Conservation (phyloP, 2,888 invertebrate genomes). For the Falcaria lacertinaria region DNA sequence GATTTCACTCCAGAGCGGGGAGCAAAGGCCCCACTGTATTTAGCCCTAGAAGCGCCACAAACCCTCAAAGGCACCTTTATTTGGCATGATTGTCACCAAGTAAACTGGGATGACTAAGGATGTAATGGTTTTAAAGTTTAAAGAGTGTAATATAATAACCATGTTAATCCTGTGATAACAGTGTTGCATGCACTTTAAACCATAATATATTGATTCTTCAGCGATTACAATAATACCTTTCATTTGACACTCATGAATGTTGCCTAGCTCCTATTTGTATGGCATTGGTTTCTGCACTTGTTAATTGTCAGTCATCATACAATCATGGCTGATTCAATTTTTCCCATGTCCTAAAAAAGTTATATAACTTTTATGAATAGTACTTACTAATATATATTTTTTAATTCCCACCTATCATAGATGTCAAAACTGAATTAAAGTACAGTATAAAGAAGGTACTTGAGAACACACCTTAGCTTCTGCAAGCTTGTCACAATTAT, state of each 20-base stretch:
- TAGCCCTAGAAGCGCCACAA: conserved; percentile 69
- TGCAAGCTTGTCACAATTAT: too few relatives aligned
- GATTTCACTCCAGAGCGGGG: conserved; percentile 69
- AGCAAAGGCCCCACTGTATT: conserved; percentile 61
- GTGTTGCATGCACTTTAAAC: conserved; percentile 73
- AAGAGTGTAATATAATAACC: conserved; percentile 52
- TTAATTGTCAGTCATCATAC: too few relatives aligned
- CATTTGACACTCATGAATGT: not conserved
- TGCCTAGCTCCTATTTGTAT: too few relatives aligned
- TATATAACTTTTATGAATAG: too few relatives aligned
- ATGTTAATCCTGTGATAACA: conserved; percentile 71
- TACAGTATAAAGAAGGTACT: too few relatives aligned
- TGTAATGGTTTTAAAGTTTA: conserved; percentile 36
- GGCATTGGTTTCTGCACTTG: too few relatives aligned
- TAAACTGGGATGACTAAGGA: conserved; percentile 73
- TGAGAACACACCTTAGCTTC: too few relatives aligned
- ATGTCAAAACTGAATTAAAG: too few relatives aligned
- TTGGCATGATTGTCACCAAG: conserved; percentile 73
- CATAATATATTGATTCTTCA: conserved; percentile 62
- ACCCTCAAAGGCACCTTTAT: conserved; percentile 67
- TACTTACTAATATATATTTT: too few relatives aligned
- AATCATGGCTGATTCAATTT: too few relatives aligned
- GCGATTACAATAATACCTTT: conserved; percentile 26
- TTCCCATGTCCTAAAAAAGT: too few relatives aligned
- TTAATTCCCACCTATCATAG: too few relatives aligned